Evolutionary conservation across 2,113 vertebrate species (phyloP), one percentile per base, ranked within the genome.

Genomic region (Phrynosoma platyrhinos): DNA sequence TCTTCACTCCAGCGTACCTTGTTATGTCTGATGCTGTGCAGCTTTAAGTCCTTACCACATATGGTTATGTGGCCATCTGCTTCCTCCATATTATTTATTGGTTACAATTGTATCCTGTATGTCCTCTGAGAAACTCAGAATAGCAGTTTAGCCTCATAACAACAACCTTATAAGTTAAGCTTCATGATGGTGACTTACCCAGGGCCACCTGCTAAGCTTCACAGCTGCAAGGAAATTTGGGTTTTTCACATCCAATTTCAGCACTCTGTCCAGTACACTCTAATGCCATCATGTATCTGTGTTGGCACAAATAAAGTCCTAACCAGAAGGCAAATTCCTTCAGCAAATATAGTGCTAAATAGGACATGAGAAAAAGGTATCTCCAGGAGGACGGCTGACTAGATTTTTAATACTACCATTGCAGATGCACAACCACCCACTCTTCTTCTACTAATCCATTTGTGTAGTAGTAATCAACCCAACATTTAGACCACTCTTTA

Each of bases 81-180:
- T 88, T 76, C 62, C 87, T 71, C 87, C 62, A 69, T 83, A 58
- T 88, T 68, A 69, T 77, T 88, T 77, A 88, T 88, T 78, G 83
- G 42, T 69, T 83, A 9, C 32, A 5, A 16, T 52, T 78, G 42
- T 30, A 55, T 36, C 25, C 16, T 78, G 40, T 27, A 36, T n/a
- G 77, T 83, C 47, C 74, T n/a, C 53, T 87, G 69, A 74, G 79
- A 64, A 58, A 27, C 69, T 81, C 32, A 42, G 79, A 62, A 64
- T 81, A 74, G 64, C 79, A 30, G 5, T 64, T 87, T 47, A 64
- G 52, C 10, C 36, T 47, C 53, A 62, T 62, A 84, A 83, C 32
- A 71, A 47, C 75, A 72, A 82, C 53, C 55, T 42, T 81, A 10
- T 74, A 74, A 81, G 69, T 72, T 81, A 62, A 42, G 18, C 79